Conservation (phyloP, 2,888 invertebrate genomes). For the Agrotis exclamationis region DNA sequence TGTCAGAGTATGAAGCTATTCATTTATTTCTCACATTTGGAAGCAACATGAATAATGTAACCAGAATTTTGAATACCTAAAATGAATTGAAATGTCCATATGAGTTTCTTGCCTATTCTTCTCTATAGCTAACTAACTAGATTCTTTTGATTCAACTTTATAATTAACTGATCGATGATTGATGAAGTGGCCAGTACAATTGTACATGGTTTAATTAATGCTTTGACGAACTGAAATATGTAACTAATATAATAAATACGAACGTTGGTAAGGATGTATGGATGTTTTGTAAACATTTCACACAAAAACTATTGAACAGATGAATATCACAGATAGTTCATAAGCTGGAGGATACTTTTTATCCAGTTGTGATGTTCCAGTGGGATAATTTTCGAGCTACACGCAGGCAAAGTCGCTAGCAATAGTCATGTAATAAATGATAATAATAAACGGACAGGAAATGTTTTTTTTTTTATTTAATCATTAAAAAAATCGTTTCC, state of each 20-base stretch:
- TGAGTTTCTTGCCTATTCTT: not conserved
- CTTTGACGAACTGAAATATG: conserved; percentile 1
- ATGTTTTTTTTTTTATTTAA: conserved; percentile 20
- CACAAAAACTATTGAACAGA: no score
- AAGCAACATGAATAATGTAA: not conserved
- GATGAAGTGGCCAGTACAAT: not conserved
- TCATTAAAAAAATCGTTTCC: no score
- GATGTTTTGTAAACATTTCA: no score
- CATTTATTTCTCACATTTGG: conserved; percentile 9
- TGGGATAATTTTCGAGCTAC: no score
- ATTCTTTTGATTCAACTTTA: not conserved
- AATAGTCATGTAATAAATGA: not conserved
- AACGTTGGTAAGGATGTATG: no score
- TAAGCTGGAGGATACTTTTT: no score
- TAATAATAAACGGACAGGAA: conserved; percentile 18
- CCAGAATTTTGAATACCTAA: not conserved
- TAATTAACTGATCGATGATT: not conserved
- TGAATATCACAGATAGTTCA: no score
- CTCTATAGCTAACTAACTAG: no score
- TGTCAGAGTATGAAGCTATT: conserved; percentile 25
- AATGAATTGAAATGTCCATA: not conserved
- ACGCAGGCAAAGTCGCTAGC: no score
- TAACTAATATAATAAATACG: no score
- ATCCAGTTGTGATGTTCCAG: no score
- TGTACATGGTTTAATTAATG: not conserved